Base-by-base conservation (phyloP, 1,140 invertebrate species). In the Prorops nasuta region DNA sequence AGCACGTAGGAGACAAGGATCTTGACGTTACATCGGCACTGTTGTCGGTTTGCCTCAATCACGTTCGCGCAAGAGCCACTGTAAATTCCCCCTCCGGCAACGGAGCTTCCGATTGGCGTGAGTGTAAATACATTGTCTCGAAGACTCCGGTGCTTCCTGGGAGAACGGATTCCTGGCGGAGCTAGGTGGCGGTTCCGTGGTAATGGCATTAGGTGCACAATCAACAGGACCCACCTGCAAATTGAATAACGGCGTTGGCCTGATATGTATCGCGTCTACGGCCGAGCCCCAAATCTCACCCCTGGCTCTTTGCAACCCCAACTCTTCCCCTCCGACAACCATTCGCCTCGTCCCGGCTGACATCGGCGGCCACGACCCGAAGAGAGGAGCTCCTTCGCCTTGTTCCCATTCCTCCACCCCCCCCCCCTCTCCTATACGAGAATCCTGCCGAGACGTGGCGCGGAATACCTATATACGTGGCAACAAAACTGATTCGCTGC, bases 181-280 rank as follows among this genome's bases (percentile, higher is more conserved):
- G 24, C 24, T 4, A 66, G 57, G 58, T 67, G 59, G 48, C 58
- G 61, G 51, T 43, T 35, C 28, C 43, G 48, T 48, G 51, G 57
- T 71, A 71, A 72, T 66, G 58, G 56, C 52, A 69, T 71, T 71
- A 72, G 64, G 64, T 64, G 66, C 64, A 67, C 69, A 71, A 73
- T 71, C 71, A 68, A 73, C 63, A 66, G 56, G 58, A 61, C 61
- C 64, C 58, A 58, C 54, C 58, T 62, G 61, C 54, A 71, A 71
- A 73, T 73, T 70, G 65, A 71, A 70, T 73, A 69, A 71, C 61
- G 59, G 54, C 55, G 51, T 54, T 56, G 56, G 50, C 47, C 47
- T 66, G 67, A 70, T 69, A 71, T 53, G 63, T 70, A 67, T 68
- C 67, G 62, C 51, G 58, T 68, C 57, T 64, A 21, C 38, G 12